Conservation (phyloP, 2,113 vertebrate genomes). For the Gorilla gorilla region DNA sequence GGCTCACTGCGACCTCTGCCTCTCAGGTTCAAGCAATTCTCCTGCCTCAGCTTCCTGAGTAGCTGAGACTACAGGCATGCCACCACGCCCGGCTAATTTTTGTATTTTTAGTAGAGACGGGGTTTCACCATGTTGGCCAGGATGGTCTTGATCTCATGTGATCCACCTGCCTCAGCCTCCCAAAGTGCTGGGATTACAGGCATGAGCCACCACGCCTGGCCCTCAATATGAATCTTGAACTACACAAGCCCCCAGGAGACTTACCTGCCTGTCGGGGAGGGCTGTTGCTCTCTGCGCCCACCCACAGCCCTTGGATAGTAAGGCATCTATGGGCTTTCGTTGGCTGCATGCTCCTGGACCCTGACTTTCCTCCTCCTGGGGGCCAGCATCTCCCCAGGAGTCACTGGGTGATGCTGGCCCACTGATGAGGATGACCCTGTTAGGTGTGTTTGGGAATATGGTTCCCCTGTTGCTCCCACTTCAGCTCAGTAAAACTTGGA, state of each 20-base stretch:
- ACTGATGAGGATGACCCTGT: background rate
- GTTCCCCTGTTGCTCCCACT: background rate
- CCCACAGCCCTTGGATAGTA: background rate
- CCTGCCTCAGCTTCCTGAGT: no score
- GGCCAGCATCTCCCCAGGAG: background rate
- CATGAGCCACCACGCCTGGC: no score
- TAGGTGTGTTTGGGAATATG: background rate
- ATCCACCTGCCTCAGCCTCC: no score
- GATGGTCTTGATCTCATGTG: no score
- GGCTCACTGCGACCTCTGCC: no score
- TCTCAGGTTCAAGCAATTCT: no score
- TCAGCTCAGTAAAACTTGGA: constrained; percentile 25
- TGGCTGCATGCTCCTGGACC: background rate
- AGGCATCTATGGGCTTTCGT: background rate
- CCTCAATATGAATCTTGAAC: background rate
- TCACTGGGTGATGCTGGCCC: background rate
- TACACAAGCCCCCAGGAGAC: background rate
- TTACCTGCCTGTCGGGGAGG: background rate
- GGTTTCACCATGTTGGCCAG: no score
- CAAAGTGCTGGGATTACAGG: no score
- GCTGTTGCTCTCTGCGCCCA: background rate
- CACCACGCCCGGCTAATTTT: no score
- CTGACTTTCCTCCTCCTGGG: background rate
- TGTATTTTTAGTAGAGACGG: no score
- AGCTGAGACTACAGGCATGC: no score